These are phyloP conservation scores for Lordiphosa clarofinis DNA, from an alignment of 1,140 invertebrate genomes.

Conservation along the genomic window DNA sequence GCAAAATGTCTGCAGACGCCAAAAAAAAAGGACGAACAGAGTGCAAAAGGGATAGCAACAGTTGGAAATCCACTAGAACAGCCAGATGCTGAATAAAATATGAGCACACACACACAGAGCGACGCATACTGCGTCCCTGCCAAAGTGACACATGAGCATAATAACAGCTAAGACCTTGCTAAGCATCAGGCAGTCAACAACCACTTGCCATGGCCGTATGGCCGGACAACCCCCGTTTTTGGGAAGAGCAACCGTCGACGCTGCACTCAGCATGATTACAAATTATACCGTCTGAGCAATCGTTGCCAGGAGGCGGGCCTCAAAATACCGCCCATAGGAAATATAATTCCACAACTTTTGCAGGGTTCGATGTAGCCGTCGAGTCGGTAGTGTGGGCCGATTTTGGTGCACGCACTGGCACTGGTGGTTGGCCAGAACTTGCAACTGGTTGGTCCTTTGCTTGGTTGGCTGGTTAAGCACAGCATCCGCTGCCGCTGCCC, in stretches of 20 bases:
- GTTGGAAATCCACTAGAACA: constrained; percentile 36
- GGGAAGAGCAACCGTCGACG: constrained; percentile 25
- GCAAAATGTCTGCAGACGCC: constrained; percentile 73
- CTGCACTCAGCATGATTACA: constrained; percentile 76
- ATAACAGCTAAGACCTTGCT: constrained; percentile 75
- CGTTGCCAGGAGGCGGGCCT: constrained; percentile 53
- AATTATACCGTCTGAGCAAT: constrained; percentile 76
- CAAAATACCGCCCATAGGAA: constrained; percentile 71
- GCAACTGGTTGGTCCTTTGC: constrained; percentile 17
- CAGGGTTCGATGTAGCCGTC: background rate
- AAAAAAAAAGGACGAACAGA: constrained; percentile 43
- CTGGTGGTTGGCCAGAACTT: constrained; percentile 66
- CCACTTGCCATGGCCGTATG: constrained; percentile 52
- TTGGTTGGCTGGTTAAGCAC: background rate
- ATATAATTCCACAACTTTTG: constrained; percentile 66
- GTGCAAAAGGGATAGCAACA: constrained; percentile 38
- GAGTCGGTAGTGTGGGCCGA: constrained; percentile 12
- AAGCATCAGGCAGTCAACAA: constrained; percentile 76
- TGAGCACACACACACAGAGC: constrained; percentile 30
- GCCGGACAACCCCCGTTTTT: constrained; percentile 14
- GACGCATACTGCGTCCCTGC: constrained; percentile 22
- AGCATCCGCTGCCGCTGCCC: too few relatives aligned
- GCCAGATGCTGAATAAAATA: constrained; percentile 70
- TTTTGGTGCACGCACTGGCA: constrained; percentile 53
- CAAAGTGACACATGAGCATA: constrained; percentile 75